Conservation (phyloP, 2,888 invertebrate genomes). For the Bembecia ichneumoniformis region DNA sequence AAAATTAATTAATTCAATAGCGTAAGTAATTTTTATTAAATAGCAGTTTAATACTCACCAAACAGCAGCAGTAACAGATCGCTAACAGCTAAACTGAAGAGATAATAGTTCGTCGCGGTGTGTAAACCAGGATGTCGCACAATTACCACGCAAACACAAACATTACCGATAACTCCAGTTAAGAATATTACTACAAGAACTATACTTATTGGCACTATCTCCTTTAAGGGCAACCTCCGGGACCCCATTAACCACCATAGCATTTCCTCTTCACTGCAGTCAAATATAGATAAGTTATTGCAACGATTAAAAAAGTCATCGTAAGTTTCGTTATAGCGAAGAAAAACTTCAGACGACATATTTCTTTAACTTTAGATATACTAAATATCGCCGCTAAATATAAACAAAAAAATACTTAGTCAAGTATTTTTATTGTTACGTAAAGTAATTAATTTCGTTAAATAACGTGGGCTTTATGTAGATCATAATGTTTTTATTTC, state of each 20-base stretch:
- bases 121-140: slow-evolving; percentile 84
- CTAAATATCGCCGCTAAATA: no score
- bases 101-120: slow-evolving; percentile 92
- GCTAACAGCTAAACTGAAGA: slow-evolving; percentile 90
- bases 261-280: slow-evolving; percentile 75
- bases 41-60: slow-evolving; percentile 77
- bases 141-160: slow-evolving; percentile 89
- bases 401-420: no score
- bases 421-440: no score
- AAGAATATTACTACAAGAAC: slow-evolving; percentile 84
- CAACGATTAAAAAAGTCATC: slow-evolving; percentile 60
- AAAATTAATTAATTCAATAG: background rate
- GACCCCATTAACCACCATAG: slow-evolving; percentile 74
- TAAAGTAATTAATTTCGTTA: background rate
- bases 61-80: slow-evolving; percentile 86
- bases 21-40: background rate
- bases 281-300: slow-evolving; percentile 60
- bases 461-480: background rate
- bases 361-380: background rate
- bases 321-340: slow-evolving; percentile 47
- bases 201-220: slow-evolving; percentile 75
- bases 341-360: slow-evolving; percentile 18
- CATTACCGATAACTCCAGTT: slow-evolving; percentile 87
- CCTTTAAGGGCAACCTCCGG: slow-evolving; percentile 70
- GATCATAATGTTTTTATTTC: background rate